These are phyloP conservation scores for Rhagonycha lutea DNA, from an alignment of 2,888 invertebrate genomes.

Conservation along the genomic window DNA sequence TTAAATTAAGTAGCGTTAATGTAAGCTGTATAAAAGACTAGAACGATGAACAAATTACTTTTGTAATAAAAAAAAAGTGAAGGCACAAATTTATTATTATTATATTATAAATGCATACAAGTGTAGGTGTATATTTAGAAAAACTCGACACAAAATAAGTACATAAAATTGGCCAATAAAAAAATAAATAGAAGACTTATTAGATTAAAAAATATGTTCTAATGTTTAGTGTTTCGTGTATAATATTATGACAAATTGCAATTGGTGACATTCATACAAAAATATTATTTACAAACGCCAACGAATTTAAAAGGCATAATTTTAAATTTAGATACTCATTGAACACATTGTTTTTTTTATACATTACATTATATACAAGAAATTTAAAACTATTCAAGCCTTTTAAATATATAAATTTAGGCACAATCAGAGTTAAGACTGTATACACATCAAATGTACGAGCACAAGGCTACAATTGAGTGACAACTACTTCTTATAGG, in stretches of 20 bases:
- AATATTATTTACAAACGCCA: slow-evolving; percentile 28
- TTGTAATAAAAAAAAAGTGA: neutral
- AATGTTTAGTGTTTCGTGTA: neutral
- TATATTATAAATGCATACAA: neutral
- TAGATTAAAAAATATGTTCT: neutral
- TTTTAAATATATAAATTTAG: neutral
- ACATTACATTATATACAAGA: slow-evolving; percentile 21
- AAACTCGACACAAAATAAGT: neutral
- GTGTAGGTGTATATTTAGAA: neutral
- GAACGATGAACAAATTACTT: neutral
- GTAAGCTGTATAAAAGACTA: neutral
- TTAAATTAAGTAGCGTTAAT: neutral
- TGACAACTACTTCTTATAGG: neutral
- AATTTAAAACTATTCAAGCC: slow-evolving; percentile 15
- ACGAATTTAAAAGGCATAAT: slow-evolving; percentile 26
- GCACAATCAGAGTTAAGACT: neutral
- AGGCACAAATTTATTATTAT: neutral
- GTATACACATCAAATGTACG: slow-evolving; percentile 1
- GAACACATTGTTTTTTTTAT: slow-evolving; percentile 20
- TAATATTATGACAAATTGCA: neutral
- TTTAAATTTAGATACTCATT: slow-evolving; percentile 23
- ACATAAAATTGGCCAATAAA: neutral
- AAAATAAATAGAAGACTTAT: neutral
- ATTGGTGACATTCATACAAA: slow-evolving; percentile 21
- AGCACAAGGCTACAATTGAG: neutral